phyloP scores from a whole-genome alignment of 2,888 invertebrate species.

The Napeogenes inachia region DNA sequence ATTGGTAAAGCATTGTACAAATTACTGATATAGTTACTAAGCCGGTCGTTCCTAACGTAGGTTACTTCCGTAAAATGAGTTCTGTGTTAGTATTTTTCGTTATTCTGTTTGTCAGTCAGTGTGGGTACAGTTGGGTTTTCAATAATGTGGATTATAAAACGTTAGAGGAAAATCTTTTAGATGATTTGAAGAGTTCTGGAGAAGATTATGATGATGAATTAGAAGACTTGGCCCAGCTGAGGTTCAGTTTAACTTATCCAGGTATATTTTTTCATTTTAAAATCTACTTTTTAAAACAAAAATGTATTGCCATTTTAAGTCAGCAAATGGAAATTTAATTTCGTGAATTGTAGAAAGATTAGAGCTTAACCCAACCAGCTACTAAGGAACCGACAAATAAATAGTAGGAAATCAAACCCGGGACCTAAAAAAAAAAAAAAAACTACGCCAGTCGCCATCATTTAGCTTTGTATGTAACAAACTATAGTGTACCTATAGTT shows the following conservation, averaged over 20 bases:
- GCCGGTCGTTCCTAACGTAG: neutral
- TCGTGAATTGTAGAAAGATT: too few species aligned
- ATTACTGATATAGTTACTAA: constrained; percentile 10
- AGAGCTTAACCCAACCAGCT: too few species aligned
- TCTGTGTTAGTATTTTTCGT: constrained; percentile 18
- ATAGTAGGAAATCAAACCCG: too few species aligned
- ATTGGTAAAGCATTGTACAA: constrained; percentile 14
- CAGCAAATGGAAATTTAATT: too few species aligned
- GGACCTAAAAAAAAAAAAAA: too few species aligned
- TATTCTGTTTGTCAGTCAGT: constrained; percentile 17
- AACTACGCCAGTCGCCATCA: too few species aligned
- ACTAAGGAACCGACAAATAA: too few species aligned
- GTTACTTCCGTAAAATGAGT: constrained; percentile 18
- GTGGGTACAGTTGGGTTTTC: constrained; percentile 37
- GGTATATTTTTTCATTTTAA: constrained; percentile 35
- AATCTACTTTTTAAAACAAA: too few species aligned
- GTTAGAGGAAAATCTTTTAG: constrained; percentile 14
- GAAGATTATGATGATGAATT: constrained; percentile 22
- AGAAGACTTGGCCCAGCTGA: constrained; percentile 31
- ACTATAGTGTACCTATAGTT: too few species aligned
- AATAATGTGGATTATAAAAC: constrained; percentile 32
- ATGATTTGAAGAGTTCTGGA: constrained; percentile 14
- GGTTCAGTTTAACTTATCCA: constrained; percentile 48
- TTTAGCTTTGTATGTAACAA: too few species aligned
- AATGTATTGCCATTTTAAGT: too few species aligned